Evolutionary conservation across 2,797 vertebrate species (phyloP).

Genomic region (Tenualosa ilisha): DNA sequence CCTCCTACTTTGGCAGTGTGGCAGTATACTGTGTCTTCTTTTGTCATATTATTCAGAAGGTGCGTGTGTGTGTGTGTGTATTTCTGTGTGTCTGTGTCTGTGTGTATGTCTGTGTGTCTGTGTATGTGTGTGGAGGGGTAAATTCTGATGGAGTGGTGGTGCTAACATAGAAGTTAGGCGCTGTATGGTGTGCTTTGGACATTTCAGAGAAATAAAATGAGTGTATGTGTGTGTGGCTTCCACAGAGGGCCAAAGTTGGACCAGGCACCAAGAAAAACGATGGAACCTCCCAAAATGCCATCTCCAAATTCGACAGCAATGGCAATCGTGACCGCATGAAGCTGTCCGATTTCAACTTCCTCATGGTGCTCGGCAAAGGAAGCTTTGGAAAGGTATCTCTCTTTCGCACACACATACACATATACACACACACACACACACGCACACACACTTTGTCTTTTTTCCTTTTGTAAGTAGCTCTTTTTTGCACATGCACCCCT

Average conservation of each 20-base stretch:
- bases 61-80: constrained; percentile 27
- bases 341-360: constrained; percentile 93
- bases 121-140: too few relatives aligned
- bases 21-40: too few relatives aligned
- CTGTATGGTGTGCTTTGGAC: background rate
- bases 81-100: constrained; percentile 51
- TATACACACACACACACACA: background rate
- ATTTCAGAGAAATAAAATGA: background rate
- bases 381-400: constrained; percentile 94
- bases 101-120: too few relatives aligned
- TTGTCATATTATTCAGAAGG: too few relatives aligned
- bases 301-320: constrained; percentile 90
- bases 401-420: background rate
- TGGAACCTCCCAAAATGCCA: constrained; percentile 79
- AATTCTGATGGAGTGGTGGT: background rate
- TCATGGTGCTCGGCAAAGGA: constrained; percentile 97
- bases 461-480: background rate
- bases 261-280: constrained; percentile 81
- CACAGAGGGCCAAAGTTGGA: constrained; percentile 91
- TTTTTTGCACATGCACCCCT: background rate
- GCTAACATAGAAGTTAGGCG: background rate
- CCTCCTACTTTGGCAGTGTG: too few relatives aligned
- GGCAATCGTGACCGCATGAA: constrained; percentile 93
- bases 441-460: background rate
- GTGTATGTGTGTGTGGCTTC: constrained; percentile 29